Base-by-base conservation (phyloP, 2,888 invertebrate species). In the Drosophila colorata region DNA sequence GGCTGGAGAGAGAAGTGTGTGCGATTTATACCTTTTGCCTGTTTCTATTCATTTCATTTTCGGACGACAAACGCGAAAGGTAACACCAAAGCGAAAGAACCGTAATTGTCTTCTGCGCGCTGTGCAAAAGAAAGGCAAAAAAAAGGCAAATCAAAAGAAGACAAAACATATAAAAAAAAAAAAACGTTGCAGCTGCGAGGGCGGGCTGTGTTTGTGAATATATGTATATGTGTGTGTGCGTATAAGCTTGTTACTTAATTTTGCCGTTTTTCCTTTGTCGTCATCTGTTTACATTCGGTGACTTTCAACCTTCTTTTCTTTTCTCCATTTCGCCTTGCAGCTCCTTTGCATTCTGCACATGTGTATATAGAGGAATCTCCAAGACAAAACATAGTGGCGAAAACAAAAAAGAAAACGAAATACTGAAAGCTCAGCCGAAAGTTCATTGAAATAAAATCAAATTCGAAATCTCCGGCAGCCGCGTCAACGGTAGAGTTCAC, bases 1-100 rank as follows among this genome's bases (percentile, higher is more conserved):
- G 56, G 64, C 60, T 28, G 47, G 53, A 31, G 44, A 43, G 9
- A 9, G 43, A 46, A 41, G 51, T 58, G 69, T 59, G 72, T 66
- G 69, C 61, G 68, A 69, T 74, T 77, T 77, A 61, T 71, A 70
- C 70, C 58, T 66, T 74, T 69, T 78, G 56, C 69, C 41, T 60
- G 64, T 71, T 73, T 66, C 81, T 78, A 78, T 71, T 74, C 66
- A 79, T 67, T 77, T 74, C 46, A 67, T 74, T 75, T 75, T 76
- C 53, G 69, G 61, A 53, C 66, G 70, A 67, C 74, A 75, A 77
- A 72, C 74, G 71, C 73, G 86, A 77, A 85, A 78, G 74, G 74
- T 72, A 76, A 78, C 58, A 72, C 66, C 64, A 74, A 83, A 80
- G 67, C 73, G 76, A 88, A 84, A 80, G 78, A 87, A 87, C 77